Conservation (phyloP, 2,888 invertebrate species). For the Allygus modestus region DNA sequence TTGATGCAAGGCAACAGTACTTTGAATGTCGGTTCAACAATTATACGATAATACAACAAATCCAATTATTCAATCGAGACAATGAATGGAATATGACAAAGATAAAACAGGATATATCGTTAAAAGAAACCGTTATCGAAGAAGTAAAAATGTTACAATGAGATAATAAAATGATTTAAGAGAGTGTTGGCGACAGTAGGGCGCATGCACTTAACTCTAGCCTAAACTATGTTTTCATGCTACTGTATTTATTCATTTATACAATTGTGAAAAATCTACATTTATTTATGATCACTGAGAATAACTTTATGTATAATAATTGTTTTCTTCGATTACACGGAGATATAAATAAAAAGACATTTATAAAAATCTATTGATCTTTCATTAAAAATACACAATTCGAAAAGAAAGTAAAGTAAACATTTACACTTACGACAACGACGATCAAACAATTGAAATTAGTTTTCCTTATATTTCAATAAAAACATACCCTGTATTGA, state of each 20-base stretch:
- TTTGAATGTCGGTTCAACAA: slow-evolving; percentile 12
- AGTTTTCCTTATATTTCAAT: slow-evolving; percentile 67
- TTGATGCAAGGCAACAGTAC: slow-evolving; percentile 16
- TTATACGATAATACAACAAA: slow-evolving; percentile 22
- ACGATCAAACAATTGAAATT: slow-evolving; percentile 64
- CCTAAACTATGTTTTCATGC: slow-evolving; percentile 59
- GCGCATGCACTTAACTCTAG: slow-evolving; percentile 59
- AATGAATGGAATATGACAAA: slow-evolving; percentile 44
- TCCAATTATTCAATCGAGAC: slow-evolving; percentile 32
- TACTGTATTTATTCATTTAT: slow-evolving; percentile 58
- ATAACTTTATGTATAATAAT: slow-evolving; percentile 60
- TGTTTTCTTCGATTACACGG: slow-evolving; percentile 63
- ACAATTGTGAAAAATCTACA: slow-evolving; percentile 66
- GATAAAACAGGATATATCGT: slow-evolving; percentile 12
- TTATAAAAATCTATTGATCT: slow-evolving; percentile 64
- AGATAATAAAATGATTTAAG: slow-evolving; percentile 48
- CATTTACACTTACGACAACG: slow-evolving; percentile 63
- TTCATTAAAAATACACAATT: slow-evolving; percentile 64
- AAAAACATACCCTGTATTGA: slow-evolving; percentile 71
- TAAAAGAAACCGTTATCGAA: slow-evolving; percentile 41
- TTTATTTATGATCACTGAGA: slow-evolving; percentile 62
- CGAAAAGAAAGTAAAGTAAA: slow-evolving; percentile 59
- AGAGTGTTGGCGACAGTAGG: slow-evolving; percentile 51
- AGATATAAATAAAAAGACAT: slow-evolving; percentile 64
- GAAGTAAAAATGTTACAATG: slow-evolving; percentile 49